These are phyloP conservation scores for Percina caprodes DNA, from an alignment of 2,113 vertebrate species.

Conservation along the genomic window DNA sequence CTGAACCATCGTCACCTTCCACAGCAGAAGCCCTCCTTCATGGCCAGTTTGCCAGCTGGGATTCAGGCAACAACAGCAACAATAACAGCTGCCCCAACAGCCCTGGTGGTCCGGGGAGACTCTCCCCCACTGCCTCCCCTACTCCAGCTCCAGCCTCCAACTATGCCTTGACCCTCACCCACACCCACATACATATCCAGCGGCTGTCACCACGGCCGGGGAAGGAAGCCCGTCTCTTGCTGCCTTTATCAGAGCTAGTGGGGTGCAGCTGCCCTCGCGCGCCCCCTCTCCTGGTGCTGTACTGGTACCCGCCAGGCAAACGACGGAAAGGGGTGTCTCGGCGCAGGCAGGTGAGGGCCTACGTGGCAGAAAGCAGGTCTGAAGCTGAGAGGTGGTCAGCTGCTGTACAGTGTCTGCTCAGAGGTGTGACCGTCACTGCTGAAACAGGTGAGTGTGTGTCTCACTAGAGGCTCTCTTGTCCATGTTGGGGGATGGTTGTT, in stretches of 20 bases:
- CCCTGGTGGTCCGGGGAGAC: constrained; percentile 79
- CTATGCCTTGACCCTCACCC: constrained; percentile 90
- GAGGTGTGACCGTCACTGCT: constrained; percentile 84
- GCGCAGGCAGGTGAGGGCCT: constrained; percentile 86
- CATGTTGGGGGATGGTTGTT: neutral
- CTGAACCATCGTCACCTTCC: constrained; percentile 71
- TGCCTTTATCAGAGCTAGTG: constrained; percentile 86
- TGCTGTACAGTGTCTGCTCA: constrained; percentile 89
- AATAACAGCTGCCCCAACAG: constrained; percentile 86
- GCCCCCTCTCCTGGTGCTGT: constrained; percentile 86
- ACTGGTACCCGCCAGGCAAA: constrained; percentile 88
- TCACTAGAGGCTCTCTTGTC: neutral
- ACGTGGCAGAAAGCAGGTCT: constrained; percentile 85
- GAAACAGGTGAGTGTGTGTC: constrained; percentile 84
- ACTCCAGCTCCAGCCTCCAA: constrained; percentile 79
- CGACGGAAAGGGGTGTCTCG: constrained; percentile 85
- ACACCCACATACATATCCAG: constrained; percentile 88
- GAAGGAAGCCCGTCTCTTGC: constrained; percentile 86
- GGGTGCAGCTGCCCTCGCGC: constrained; percentile 88
- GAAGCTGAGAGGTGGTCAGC: constrained; percentile 89
- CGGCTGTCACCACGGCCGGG: constrained; percentile 85
- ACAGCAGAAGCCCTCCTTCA: constrained; percentile 88
- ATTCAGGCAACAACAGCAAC: constrained; percentile 78
- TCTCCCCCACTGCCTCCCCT: constrained; percentile 78
- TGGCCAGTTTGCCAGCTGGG: constrained; percentile 89